Evolutionary conservation across 2,797 vertebrate species (phyloP).

Genomic region (Loris lydekkerianus): DNA sequence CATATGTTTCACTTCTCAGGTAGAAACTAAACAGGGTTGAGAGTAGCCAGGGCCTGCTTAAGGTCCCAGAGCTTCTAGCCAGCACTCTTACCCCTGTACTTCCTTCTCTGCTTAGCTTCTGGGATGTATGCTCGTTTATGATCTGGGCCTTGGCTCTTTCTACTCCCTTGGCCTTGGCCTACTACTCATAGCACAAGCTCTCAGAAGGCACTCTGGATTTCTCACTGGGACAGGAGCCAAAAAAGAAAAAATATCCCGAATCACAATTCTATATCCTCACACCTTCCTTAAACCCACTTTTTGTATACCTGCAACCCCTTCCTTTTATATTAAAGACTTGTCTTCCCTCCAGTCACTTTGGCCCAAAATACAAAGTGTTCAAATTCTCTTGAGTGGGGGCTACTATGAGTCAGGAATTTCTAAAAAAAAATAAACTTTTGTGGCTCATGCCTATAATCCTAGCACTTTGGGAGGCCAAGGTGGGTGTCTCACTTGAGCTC

Average conservation of each 20-base stretch:
- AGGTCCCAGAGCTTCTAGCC: background rate
- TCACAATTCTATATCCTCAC: conserved; percentile 39
- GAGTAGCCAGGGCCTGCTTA: background rate
- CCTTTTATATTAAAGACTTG: conserved; percentile 38
- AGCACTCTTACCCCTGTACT: background rate
- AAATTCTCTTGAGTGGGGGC: background rate
- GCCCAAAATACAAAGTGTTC: conserved; percentile 29
- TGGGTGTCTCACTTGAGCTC: too few species aligned
- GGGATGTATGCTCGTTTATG: background rate
- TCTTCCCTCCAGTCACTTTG: conserved; percentile 2
- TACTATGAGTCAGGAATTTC: background rate
- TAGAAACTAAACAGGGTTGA: background rate
- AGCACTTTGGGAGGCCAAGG: too few species aligned
- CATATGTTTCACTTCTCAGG: conserved; percentile 3
- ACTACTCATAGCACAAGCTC: background rate
- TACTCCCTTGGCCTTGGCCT: background rate
- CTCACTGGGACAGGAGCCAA: conserved; percentile 36
- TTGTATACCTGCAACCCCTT: background rate
- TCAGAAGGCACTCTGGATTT: conserved; percentile 33
- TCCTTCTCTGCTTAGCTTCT: conserved; percentile 8
- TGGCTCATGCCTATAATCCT: too few species aligned
- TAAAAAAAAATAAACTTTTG: background rate
- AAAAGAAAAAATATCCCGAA: conserved; percentile 41
- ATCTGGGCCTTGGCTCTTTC: background rate
- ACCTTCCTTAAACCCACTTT: conserved; percentile 19